These are phyloP conservation scores for Galerucella nymphaeae DNA, from an alignment of 2,888 invertebrate species.

Conservation along the genomic window DNA sequence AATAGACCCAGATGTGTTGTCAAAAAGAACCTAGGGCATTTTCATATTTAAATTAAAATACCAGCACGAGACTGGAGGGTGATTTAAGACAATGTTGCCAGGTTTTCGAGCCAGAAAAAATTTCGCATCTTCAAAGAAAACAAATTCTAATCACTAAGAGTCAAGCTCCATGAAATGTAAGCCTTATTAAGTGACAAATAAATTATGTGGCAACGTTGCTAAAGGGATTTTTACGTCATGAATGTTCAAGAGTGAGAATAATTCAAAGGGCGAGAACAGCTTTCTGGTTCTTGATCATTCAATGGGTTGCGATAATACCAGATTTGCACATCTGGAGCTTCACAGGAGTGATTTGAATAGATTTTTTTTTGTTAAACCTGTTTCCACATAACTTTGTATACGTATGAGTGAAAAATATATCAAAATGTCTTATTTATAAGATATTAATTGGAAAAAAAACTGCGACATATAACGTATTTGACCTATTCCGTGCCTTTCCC, in stretches of 20 bases:
- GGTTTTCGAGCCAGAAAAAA: not conserved
- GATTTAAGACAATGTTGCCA: conserved; percentile 21
- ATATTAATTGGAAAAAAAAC: conserved; percentile 5
- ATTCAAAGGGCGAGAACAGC: conserved; percentile 52
- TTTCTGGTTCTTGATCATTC: conserved; percentile 53
- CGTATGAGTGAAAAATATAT: not conserved
- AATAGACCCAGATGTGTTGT: conserved; percentile 34
- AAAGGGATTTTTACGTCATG: conserved; percentile 17
- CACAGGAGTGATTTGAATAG: not conserved
- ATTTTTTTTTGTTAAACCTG: conserved; percentile 14
- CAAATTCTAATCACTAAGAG: no score
- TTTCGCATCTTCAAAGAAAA: not conserved
- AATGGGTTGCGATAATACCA: conserved; percentile 52
- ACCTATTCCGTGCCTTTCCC: conserved; percentile 2
- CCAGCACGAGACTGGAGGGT: conserved; percentile 25
- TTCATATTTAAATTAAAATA: conserved; percentile 33
- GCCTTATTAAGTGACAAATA: no score
- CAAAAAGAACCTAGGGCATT: conserved; percentile 26
- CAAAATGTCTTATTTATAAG: not conserved
- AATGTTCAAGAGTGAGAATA: conserved; percentile 29
- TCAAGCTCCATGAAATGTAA: no score
- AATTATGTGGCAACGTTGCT: conserved; percentile 16
- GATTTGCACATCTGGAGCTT: conserved; percentile 44
- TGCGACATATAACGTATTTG: conserved; percentile 12
- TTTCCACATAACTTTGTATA: conserved; percentile 1